Evolutionary conservation across 2,888 invertebrate genomes (phyloP).

Genomic region (Drosophila helvetica): DNA sequence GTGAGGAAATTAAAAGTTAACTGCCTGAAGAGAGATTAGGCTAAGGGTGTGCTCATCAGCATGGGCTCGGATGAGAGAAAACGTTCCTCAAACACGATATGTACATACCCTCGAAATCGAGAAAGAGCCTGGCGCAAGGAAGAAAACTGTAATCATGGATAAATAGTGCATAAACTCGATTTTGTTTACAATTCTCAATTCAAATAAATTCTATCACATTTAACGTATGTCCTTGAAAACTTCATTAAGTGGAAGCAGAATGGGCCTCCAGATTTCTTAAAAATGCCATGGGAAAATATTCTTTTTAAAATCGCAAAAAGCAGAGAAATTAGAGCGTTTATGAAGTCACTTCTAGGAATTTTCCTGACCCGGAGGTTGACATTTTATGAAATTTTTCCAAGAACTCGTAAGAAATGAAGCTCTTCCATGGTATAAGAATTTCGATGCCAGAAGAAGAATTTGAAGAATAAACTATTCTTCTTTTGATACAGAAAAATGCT

Average conservation of each 20-base stretch:
- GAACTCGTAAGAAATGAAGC: neutral
- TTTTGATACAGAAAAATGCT: neutral
- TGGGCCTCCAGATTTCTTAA: too few relatives aligned
- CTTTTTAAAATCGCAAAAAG: neutral
- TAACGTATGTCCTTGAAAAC: too few relatives aligned
- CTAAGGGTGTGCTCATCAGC: conserved; percentile 11
- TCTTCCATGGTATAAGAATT: neutral
- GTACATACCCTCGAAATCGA: neutral
- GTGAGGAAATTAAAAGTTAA: conserved; percentile 53
- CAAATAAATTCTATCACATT: too few relatives aligned
- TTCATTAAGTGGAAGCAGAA: too few relatives aligned
- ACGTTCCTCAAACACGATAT: neutral
- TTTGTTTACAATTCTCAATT: too few relatives aligned
- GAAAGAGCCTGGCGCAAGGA: neutral
- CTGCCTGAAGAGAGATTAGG: conserved; percentile 35
- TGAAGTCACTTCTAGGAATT: neutral
- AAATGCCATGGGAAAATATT: neutral
- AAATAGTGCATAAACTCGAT: neutral
- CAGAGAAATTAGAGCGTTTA: neutral
- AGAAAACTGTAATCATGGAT: neutral
- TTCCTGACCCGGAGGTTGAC: neutral
- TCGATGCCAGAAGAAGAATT: neutral
- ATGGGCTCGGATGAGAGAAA: conserved; percentile 14
- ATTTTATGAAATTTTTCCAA: neutral
- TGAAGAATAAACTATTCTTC: neutral